phyloP scores from a whole-genome alignment of 2,888 invertebrate species.

The Apocheima hispidaria region DNA sequence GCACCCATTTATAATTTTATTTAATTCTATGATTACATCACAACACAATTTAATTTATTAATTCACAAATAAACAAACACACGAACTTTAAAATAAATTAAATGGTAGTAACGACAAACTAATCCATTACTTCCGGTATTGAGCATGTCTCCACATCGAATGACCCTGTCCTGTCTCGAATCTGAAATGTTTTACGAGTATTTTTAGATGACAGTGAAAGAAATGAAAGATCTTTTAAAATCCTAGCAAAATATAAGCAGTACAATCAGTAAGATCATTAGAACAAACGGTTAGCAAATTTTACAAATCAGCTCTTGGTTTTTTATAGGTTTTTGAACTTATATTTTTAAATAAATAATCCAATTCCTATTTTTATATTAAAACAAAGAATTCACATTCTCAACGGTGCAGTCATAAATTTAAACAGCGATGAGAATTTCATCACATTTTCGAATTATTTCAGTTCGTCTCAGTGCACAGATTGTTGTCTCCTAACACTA shows the following conservation, averaged over 20 bases:
- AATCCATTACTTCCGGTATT: conserved; percentile 31
- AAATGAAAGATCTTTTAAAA: neutral
- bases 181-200: conserved; percentile 18
- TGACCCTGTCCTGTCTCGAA: conserved; percentile 1
- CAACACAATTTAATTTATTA: conserved; percentile 14
- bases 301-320: too few species aligned
- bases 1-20: conserved; percentile 26
- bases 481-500: neutral
- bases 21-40: conserved; percentile 19
- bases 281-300: neutral
- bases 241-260: neutral
- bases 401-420: neutral
- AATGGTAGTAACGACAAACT: conserved; percentile 29
- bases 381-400: too few species aligned
- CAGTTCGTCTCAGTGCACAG: neutral
- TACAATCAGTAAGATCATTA: neutral
- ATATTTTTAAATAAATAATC: too few species aligned
- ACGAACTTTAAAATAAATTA: conserved; percentile 20
- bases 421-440: neutral
- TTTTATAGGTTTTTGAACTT: too few species aligned
- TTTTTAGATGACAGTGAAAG: conserved; percentile 9
- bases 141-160: conserved; percentile 17
- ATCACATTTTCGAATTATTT: neutral
- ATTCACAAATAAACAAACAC: conserved; percentile 7
- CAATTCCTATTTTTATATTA: too few species aligned